A percentile compares a stretch with the other conserved stretches of the same genome.
Evolutionary conservation across 92 coral and sea anemone genomes (phyloP).

Genomic region (Bergia sp.): DNA sequence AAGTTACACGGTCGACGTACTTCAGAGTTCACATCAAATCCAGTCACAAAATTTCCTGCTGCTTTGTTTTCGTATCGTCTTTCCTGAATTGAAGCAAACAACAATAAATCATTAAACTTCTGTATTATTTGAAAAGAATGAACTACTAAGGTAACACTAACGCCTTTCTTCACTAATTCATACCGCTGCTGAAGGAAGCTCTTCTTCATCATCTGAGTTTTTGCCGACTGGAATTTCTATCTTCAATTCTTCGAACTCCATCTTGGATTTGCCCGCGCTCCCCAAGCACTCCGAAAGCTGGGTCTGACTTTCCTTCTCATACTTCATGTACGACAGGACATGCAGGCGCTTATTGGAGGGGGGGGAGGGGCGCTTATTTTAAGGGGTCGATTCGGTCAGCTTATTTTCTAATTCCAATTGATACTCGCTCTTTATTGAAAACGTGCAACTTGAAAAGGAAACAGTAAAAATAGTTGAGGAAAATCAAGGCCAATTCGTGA

Average conservation of each 20-base stretch:
- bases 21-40: slow-evolving; percentile 95
- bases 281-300: background rate
- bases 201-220: slow-evolving; percentile 69
- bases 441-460: too few relatives aligned
- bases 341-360: too few relatives aligned
- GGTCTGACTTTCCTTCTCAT: background rate
- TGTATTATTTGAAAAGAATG: background rate
- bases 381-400: too few relatives aligned
- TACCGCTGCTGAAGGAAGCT: slow-evolving; percentile 70
- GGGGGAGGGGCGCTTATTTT: too few relatives aligned
- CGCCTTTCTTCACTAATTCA: background rate
- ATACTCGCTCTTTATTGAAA: too few relatives aligned
- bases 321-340: slow-evolving; percentile 24
- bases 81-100: slow-evolving; percentile 54
- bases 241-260: slow-evolving; percentile 99
- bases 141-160: background rate
- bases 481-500: too few relatives aligned
- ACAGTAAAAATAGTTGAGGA: too few relatives aligned
- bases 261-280: slow-evolving; percentile 66
- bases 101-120: background rate
- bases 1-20: slow-evolving; percentile 44
- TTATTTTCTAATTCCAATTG: too few relatives aligned
- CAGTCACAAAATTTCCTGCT: slow-evolving; percentile 87
- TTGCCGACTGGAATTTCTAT: slow-evolving; percentile 88
- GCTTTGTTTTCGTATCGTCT: slow-evolving; percentile 88